phyloP scores from a whole-genome alignment of 1,140 invertebrate species.

The Radopholus similis region DNA sequence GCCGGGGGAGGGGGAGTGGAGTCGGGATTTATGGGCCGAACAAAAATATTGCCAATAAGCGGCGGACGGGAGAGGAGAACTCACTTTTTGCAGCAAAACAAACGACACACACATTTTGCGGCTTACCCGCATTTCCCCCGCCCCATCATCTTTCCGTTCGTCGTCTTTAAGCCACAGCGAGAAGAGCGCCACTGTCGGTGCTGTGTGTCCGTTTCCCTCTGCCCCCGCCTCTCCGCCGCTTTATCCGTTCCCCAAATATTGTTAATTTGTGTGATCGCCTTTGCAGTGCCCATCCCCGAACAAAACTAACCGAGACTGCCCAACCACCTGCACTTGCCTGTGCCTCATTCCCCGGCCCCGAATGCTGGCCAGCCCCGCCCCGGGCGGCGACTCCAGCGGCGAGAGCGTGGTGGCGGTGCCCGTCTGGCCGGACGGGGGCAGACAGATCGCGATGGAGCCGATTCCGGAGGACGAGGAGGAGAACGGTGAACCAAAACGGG shows the following conservation, averaged over 20 bases:
- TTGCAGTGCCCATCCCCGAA: background rate
- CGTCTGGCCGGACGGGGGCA: background rate
- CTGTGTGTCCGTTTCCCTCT: too few relatives aligned
- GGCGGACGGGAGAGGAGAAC: too few relatives aligned
- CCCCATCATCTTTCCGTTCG: background rate
- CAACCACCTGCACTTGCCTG: background rate
- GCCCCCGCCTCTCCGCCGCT: background rate
- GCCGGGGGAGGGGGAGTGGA: background rate
- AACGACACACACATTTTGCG: background rate
- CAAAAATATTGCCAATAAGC: too few relatives aligned
- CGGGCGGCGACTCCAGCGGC: too few relatives aligned
- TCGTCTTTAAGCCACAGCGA: too few relatives aligned
- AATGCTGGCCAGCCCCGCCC: too few relatives aligned
- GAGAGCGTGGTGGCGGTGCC: background rate
- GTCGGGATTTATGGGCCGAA: background rate
- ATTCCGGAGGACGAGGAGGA: conserved; percentile 17
- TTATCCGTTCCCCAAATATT: background rate
- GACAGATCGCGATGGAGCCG: conserved; percentile 11
- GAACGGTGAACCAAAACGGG: background rate
- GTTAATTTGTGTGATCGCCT: background rate
- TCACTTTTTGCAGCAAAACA: too few relatives aligned
- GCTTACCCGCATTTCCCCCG: background rate
- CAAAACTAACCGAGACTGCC: background rate
- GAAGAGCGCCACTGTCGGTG: too few relatives aligned
- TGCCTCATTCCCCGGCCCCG: background rate